Percentiles rank a stretch among this genome's conserved stretches.
Evolutionary conservation across 1,140 invertebrate genomes (phyloP).

Genomic region (Temnothorax curvispinosus): DNA sequence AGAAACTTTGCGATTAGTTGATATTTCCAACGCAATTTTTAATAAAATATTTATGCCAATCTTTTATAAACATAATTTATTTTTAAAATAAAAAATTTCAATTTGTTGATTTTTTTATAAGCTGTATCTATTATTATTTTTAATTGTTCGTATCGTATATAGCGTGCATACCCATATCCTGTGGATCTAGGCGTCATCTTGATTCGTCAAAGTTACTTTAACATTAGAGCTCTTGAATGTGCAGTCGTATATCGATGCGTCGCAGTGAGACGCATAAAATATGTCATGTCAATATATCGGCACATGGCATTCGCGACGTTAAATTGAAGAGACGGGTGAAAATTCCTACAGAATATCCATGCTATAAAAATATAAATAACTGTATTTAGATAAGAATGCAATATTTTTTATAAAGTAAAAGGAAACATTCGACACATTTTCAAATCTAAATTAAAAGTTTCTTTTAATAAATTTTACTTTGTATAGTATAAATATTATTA

Average conservation of each 20-base stretch:
- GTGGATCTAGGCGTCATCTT: neutral
- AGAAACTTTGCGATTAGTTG: neutral
- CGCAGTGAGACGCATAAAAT: neutral
- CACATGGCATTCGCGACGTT: neutral
- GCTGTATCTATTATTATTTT: neutral
- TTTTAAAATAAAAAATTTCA: neutral
- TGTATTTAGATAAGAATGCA: neutral
- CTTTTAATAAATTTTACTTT: neutral
- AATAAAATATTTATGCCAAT: neutral
- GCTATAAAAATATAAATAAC: slow-evolving; percentile 4
- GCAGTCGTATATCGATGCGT: neutral
- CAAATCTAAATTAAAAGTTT: neutral
- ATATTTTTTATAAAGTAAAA: neutral
- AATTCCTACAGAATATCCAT: neutral
- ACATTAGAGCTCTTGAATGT: neutral
- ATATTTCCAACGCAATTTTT: neutral
- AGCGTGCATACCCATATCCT: too few species aligned
- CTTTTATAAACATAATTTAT: neutral
- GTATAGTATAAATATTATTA: neutral
- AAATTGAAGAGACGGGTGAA: neutral
- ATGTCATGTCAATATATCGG: neutral
- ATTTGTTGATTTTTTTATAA: neutral
- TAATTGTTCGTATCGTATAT: neutral
- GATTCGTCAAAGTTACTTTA: neutral
- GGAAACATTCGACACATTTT: neutral